Conservation (phyloP, 2,888 invertebrate species). For the Tiliacea aurago region DNA sequence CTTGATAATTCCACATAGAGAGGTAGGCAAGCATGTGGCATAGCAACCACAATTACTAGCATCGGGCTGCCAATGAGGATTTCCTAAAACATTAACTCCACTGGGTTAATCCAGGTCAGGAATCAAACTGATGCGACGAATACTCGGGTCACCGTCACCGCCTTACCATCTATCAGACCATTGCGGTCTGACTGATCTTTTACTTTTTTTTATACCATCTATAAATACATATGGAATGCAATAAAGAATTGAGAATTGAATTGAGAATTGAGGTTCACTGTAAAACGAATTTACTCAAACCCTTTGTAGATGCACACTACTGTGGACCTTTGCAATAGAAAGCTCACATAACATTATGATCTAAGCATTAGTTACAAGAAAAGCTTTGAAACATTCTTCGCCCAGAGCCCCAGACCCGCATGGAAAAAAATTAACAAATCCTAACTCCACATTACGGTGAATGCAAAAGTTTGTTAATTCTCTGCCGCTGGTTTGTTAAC, state of each 20-base stretch:
- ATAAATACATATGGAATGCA: too few species aligned
- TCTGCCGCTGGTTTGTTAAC: slow-evolving; percentile 23
- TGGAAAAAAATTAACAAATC: slow-evolving; percentile 14
- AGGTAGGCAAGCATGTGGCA: slow-evolving; percentile 1
- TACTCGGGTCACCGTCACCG: neutral
- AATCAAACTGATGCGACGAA: slow-evolving; percentile 33
- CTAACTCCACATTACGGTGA: slow-evolving; percentile 20
- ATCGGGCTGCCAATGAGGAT: slow-evolving; percentile 41
- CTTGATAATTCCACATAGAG: neutral
- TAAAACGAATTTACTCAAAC: neutral
- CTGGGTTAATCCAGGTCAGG: slow-evolving; percentile 40
- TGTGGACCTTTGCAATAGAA: neutral
- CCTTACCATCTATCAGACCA: slow-evolving; percentile 7
- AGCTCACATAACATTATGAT: slow-evolving; percentile 3
- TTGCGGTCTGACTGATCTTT: neutral
- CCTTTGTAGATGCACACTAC: neutral
- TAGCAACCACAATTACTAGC: slow-evolving; percentile 27
- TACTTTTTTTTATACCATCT: too few species aligned
- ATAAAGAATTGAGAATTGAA: too few species aligned
- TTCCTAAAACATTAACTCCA: slow-evolving; percentile 43
- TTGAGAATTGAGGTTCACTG: neutral
- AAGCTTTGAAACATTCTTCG: slow-evolving; percentile 28
- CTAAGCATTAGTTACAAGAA: slow-evolving; percentile 1
- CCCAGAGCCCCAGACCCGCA: slow-evolving; percentile 19
- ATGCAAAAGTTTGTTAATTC: slow-evolving; percentile 48